Conservation (phyloP, 1,140 invertebrate species). For the Cheumatopsyche charites region DNA sequence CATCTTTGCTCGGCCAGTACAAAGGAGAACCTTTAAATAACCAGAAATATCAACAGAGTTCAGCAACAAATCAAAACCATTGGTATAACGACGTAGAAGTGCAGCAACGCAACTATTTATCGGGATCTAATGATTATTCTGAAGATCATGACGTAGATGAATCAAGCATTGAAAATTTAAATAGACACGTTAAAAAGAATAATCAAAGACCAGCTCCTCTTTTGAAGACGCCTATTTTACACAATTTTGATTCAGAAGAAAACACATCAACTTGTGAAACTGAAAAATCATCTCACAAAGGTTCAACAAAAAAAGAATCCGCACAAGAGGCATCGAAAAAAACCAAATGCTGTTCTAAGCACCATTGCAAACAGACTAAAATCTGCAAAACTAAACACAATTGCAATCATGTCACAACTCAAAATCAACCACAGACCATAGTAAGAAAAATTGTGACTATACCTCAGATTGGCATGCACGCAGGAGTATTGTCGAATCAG, state of each 20-base stretch:
- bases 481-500: constrained; percentile 7
- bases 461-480: constrained; percentile 34
- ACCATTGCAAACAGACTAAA: constrained; percentile 15
- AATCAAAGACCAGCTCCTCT: constrained; percentile 9
- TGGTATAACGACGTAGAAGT: constrained; percentile 23
- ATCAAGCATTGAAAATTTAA: background rate
- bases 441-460: constrained; percentile 30
- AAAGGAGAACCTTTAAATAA: background rate
- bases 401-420: constrained; percentile 5
- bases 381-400: constrained; percentile 13
- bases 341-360: constrained; percentile 18
- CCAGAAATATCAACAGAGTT: background rate
- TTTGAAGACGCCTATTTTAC: constrained; percentile 20
- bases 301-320: background rate
- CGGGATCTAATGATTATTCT: background rate
- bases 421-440: constrained; percentile 11
- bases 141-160: background rate
- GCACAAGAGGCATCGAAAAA: constrained; percentile 5
- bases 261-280: background rate
- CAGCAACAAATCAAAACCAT: background rate
- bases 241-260: background rate
- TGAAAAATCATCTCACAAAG: constrained; percentile 1
- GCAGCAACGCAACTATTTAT: background rate
- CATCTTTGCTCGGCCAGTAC: constrained; percentile 19
- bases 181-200: background rate